Evolutionary conservation across 2,113 vertebrate genomes (phyloP).

Genomic region (Mesitornis unicolor): DNA sequence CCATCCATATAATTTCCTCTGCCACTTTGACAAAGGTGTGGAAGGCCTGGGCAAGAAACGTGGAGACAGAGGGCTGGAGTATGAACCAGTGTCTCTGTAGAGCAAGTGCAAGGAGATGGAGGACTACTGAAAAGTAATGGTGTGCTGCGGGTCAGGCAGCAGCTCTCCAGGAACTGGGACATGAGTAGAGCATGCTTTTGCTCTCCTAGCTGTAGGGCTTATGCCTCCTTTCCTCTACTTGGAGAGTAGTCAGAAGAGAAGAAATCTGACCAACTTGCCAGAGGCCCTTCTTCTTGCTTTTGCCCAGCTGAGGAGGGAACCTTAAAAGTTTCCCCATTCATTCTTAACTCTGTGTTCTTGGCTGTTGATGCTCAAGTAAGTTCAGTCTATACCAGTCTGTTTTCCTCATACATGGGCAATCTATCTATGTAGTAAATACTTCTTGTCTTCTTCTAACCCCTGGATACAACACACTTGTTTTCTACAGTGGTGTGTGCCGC

Average conservation of each 20-base stretch:
- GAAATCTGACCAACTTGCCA: not conserved
- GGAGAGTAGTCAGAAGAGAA: not conserved
- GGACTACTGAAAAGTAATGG: not conserved
- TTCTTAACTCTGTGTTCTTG: not conserved
- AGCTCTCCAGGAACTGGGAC: not conserved
- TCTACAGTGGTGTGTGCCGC: not conserved
- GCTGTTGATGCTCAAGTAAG: not conserved
- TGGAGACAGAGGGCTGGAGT: not conserved
- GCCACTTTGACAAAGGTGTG: not conserved
- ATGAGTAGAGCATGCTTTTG: not conserved
- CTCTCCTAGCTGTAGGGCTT: not conserved
- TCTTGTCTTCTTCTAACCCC: not conserved
- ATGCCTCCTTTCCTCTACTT: not conserved
- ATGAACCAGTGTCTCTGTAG: not conserved
- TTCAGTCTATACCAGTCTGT: not conserved
- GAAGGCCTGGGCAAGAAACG: not conserved
- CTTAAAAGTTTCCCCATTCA: not conserved
- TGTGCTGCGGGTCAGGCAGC: not conserved
- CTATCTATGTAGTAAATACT: not conserved
- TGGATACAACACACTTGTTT: not conserved
- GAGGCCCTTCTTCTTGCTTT: not conserved
- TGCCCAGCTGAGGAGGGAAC: not conserved
- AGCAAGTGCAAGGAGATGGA: not conserved
- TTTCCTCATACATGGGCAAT: not conserved
- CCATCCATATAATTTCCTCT: accelerated